Conservation (phyloP, 2,888 invertebrate species). For the Campopleginae sp. region DNA sequence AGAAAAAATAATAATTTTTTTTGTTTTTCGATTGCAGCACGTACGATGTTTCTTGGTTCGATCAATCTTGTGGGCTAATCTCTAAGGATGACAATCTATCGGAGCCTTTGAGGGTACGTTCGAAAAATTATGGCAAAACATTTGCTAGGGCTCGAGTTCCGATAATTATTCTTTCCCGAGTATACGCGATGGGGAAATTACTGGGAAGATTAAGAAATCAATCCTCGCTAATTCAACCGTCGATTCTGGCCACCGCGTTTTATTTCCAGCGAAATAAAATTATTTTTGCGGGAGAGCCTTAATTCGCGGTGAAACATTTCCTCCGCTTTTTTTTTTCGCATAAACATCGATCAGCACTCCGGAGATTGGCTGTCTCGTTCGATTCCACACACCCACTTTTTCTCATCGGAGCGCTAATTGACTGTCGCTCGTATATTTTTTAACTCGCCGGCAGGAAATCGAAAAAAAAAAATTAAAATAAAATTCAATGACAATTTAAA, state of each 20-base stretch:
- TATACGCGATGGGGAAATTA: not conserved
- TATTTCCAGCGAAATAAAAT: not conserved
- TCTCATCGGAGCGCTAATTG: not conserved
- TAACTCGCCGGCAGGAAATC: not conserved
- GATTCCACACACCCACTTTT: not conserved
- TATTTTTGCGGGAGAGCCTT: not conserved
- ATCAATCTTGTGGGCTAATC: not conserved
- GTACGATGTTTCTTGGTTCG: not conserved
- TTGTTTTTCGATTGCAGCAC: not conserved
- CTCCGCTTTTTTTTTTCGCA: not conserved
- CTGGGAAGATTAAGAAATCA: not conserved
- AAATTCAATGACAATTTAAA: too few relatives aligned
- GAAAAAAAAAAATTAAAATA: not conserved
- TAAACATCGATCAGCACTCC: not conserved
- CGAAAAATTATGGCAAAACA: not conserved
- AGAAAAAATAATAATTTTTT: too few relatives aligned
- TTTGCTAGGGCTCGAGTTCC: not conserved
- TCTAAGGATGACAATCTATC: not conserved
- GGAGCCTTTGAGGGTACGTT: not conserved
- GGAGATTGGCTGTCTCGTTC: too few relatives aligned
- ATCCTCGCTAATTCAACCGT: not conserved
- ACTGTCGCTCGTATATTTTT: not conserved
- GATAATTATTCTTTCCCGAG: not conserved
- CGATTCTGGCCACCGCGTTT: not conserved
- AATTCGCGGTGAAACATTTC: not conserved